A percentile compares a stretch with the other conserved stretches of the same genome.
phyloP scores from a whole-genome alignment of 2,888 invertebrate species.

The Drosophila phalerata region DNA sequence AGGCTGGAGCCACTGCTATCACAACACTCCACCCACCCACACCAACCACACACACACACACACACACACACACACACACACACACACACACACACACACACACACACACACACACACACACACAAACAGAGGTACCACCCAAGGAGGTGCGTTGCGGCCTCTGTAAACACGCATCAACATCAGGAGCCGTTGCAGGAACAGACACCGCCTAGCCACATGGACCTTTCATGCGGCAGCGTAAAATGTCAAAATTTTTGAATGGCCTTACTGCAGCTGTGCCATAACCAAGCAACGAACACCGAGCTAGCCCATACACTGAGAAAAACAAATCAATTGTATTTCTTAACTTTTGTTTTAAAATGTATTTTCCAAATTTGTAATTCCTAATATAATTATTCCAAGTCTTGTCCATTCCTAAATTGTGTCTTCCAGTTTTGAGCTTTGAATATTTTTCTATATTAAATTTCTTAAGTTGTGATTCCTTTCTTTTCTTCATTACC shows the following conservation, averaged over 20 bases:
- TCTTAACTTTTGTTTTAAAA: too few relatives aligned
- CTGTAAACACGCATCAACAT: constrained; percentile 65
- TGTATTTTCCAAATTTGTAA: too few relatives aligned
- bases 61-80: background rate
- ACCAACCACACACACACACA: background rate
- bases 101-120: background rate
- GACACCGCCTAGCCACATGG: constrained; percentile 61
- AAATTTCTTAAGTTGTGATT: too few relatives aligned
- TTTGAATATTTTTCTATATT: too few relatives aligned
- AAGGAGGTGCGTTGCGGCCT: constrained; percentile 56
- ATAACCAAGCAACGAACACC: constrained; percentile 25
- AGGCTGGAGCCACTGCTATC: constrained; percentile 27
- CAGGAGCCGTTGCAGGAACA: constrained; percentile 44
- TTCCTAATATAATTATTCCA: too few relatives aligned
- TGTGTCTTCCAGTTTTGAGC: too few relatives aligned
- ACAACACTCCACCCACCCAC: background rate
- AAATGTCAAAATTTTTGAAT: constrained; percentile 79
- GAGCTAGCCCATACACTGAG: constrained; percentile 9
- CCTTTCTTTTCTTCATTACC: too few relatives aligned
- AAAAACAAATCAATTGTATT: background rate
- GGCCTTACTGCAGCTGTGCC: constrained; percentile 71
- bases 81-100: background rate
- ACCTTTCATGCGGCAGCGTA: constrained; percentile 66
- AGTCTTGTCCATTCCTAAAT: too few relatives aligned
- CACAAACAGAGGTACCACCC: constrained; percentile 20